Conservation (phyloP, 2,888 invertebrate genomes). For the Acheta domesticus region DNA sequence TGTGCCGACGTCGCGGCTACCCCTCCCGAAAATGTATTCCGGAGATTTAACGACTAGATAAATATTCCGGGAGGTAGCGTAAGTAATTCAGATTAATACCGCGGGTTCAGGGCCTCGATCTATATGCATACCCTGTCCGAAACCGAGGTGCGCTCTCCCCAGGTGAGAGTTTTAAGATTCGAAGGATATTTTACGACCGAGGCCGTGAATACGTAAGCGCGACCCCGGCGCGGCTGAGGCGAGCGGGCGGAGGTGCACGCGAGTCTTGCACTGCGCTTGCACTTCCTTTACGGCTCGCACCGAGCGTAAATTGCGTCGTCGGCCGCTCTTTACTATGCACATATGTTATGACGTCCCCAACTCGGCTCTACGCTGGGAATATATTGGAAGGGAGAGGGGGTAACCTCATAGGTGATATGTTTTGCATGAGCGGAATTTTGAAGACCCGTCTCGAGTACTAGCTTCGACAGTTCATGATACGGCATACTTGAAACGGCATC, state of each 20-base stretch:
- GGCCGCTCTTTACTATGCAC: conserved; percentile 2
- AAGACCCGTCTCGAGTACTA: no score
- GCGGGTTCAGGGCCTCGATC: background rate
- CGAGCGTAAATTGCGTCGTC: background rate
- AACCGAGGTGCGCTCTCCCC: background rate
- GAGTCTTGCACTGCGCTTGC: background rate
- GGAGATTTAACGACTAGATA: background rate
- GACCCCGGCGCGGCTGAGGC: background rate
- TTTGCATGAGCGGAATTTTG: no score
- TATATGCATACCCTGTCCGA: background rate
- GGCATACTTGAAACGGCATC: no score
- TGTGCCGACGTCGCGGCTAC: no score
- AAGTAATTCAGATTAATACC: conserved; percentile 1
- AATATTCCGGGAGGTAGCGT: background rate
- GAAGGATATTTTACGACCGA: background rate
- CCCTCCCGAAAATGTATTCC: no score
- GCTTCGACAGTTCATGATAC: no score
- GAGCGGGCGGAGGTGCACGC: background rate
- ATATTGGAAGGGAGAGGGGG: no score
- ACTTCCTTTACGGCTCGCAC: background rate
- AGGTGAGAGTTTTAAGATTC: background rate
- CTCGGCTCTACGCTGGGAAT: background rate
- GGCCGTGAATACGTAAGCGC: background rate
- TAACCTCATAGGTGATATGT: no score
- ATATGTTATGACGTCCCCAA: background rate